Conservation (phyloP, 2,888 invertebrate species). For the Acronicta leporina region DNA sequence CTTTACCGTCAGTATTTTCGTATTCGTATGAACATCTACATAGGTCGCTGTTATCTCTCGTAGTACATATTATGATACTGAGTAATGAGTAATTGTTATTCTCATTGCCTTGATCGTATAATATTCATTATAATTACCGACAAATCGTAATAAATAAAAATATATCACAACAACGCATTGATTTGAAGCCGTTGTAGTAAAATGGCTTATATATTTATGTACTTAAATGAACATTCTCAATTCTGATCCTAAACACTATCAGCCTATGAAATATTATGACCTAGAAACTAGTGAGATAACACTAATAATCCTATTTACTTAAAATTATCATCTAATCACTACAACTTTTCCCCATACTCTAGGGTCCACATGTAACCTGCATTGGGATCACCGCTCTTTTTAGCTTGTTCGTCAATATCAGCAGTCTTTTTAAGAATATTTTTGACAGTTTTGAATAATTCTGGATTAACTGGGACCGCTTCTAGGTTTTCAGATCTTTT, state of each 20-base stretch:
- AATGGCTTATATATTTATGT: too few species aligned
- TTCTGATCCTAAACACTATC: conserved; percentile 36
- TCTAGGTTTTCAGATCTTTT: conserved; percentile 74
- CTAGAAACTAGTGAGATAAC: conserved; percentile 21
- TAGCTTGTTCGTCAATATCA: conserved; percentile 76
- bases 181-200: too few species aligned
- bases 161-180: too few species aligned
- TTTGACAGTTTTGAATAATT: conserved; percentile 73
- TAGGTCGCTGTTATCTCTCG: neutral
- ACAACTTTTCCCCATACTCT: conserved; percentile 84
- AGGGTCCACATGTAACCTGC: conserved; percentile 88
- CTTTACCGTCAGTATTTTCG: too few species aligned
- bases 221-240: neutral
- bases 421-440: conserved; percentile 80
- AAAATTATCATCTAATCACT: conserved; percentile 29
- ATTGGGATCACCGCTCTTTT: conserved; percentile 80
- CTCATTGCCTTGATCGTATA: neutral
- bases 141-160: neutral
- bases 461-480: conserved; percentile 66
- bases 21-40: neutral
- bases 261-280: conserved; percentile 37
- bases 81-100: neutral
- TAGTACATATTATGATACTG: neutral
- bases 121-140: neutral
- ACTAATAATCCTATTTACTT: conserved; percentile 20